Evolutionary conservation across 2,888 invertebrate genomes (phyloP).

Genomic region (Stenodema calcarata): DNA sequence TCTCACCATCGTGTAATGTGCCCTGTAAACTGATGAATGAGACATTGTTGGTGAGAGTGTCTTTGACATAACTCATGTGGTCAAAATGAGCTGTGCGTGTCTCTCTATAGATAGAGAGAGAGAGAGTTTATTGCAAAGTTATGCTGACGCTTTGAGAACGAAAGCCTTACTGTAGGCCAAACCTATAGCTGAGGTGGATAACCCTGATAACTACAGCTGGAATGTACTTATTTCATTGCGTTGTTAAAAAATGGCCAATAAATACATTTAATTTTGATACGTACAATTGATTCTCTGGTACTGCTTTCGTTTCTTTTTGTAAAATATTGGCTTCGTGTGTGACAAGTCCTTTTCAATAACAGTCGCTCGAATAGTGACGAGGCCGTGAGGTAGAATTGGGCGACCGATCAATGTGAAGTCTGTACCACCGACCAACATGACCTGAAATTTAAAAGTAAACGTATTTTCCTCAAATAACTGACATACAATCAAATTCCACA

Average conservation of each 20-base stretch:
- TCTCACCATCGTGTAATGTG: slow-evolving; percentile 64
- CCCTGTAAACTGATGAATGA: slow-evolving; percentile 59
- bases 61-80: too few relatives aligned
- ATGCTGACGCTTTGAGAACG: too few relatives aligned
- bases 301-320: slow-evolving; percentile 56
- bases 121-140: too few relatives aligned
- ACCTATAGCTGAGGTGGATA: too few relatives aligned
- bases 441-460: slow-evolving; percentile 61
- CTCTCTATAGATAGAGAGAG: too few relatives aligned
- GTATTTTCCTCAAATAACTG: too few relatives aligned
- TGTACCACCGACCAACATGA: slow-evolving; percentile 76
- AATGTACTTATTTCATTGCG: too few relatives aligned
- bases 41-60: slow-evolving; percentile 51
- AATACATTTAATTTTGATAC: not conserved
- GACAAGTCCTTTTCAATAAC: slow-evolving; percentile 58
- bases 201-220: too few relatives aligned
- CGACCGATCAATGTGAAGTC: slow-evolving; percentile 84
- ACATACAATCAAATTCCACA: too few relatives aligned
- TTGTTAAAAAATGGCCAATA: too few relatives aligned
- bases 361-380: slow-evolving; percentile 79
- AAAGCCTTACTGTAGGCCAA: too few relatives aligned
- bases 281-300: slow-evolving; percentile 57
- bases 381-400: slow-evolving; percentile 76
- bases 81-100: too few relatives aligned
- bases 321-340: slow-evolving; percentile 57